Evolutionary conservation across 2,888 invertebrate genomes (phyloP).

Genomic region (Phasia obesa): DNA sequence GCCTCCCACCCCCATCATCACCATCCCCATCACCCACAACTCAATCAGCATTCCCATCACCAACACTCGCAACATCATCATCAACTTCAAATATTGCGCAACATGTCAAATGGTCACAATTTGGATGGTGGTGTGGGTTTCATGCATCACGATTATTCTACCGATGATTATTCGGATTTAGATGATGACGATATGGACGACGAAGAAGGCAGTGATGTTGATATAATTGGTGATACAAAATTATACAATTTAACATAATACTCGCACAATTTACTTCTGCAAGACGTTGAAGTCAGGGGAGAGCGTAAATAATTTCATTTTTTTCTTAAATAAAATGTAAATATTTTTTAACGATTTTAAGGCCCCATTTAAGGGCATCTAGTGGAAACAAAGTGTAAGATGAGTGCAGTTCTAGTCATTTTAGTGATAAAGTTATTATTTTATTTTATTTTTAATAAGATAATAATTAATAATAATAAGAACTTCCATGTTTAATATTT

Average conservation of each 20-base stretch:
- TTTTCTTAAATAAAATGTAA: constrained; percentile 58
- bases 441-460: constrained; percentile 28
- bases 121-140: constrained; percentile 71
- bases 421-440: constrained; percentile 48
- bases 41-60: constrained; percentile 47
- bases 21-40: constrained; percentile 14
- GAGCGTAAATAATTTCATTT: constrained; percentile 7
- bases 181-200: constrained; percentile 77
- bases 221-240: constrained; percentile 82
- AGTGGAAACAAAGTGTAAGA: constrained; percentile 26
- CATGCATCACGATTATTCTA: constrained; percentile 79
- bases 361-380: background rate
- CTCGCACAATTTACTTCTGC: constrained; percentile 25
- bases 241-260: constrained; percentile 81
- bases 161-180: constrained; percentile 81
- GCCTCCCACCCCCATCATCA: constrained; percentile 28
- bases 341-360: constrained; percentile 46
- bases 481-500: constrained; percentile 64
- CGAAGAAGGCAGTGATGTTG: constrained; percentile 82
- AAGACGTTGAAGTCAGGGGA: constrained; percentile 9
- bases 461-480: constrained; percentile 47
- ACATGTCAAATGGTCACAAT: constrained; percentile 74
- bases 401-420: constrained; percentile 72
- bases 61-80: constrained; percentile 63
- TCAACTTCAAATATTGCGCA: constrained; percentile 75